phyloP scores from a whole-genome alignment of 2,113 vertebrate species.

The Aix galericulata region DNA sequence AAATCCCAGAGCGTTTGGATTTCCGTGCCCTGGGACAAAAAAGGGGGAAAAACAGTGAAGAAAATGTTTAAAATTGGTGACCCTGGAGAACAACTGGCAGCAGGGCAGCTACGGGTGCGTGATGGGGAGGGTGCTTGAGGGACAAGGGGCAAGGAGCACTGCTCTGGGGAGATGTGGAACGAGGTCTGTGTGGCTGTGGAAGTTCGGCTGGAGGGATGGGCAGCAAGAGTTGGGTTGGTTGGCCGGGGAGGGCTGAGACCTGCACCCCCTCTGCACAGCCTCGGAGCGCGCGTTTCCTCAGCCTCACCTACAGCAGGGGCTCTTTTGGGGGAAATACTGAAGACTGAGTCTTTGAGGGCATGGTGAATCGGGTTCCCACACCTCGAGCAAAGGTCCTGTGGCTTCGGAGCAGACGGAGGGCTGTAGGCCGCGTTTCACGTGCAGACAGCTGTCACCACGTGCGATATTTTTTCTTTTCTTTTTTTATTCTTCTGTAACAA shows the following conservation, averaged over 20 bases:
- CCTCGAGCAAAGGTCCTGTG: neutral
- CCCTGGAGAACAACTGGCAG: neutral
- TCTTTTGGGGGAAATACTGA: neutral
- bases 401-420: neutral
- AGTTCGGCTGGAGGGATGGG: neutral
- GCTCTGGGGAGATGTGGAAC: neutral
- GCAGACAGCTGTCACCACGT: slow-evolving; percentile 37
- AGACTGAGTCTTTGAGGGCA: neutral
- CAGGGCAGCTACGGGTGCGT: accelerated
- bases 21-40: too few species aligned
- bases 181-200: neutral
- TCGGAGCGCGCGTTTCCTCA: neutral
- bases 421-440: neutral
- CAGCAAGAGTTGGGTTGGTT: too few species aligned
- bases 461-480: neutral
- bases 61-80: neutral
- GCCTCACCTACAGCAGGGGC: neutral
- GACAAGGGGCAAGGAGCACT: neutral
- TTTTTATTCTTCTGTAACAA: neutral
- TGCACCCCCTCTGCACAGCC: neutral
- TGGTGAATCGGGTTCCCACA: neutral
- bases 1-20: neutral
- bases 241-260: neutral
- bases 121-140: neutral
- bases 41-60: neutral